Evolutionary conservation across 1,140 invertebrate species (phyloP).

Genomic region (Drosophila grimshawi): DNA sequence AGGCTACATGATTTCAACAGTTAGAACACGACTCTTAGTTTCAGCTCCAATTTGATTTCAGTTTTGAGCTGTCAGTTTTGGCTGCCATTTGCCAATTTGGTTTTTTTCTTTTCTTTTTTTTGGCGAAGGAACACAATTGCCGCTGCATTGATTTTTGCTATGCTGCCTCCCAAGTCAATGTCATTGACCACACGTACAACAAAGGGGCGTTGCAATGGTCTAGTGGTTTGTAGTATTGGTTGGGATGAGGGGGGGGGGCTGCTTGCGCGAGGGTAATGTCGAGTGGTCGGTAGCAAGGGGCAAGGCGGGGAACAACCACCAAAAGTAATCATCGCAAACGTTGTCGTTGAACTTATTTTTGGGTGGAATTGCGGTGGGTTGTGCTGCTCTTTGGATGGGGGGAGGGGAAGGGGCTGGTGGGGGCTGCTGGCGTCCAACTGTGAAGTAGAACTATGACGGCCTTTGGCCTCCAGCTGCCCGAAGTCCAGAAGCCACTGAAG

Average conservation of each 20-base stretch:
- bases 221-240: background rate
- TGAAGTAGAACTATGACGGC: constrained; percentile 74
- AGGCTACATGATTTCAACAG: too few relatives aligned
- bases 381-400: background rate
- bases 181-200: constrained; percentile 73
- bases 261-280: too few relatives aligned
- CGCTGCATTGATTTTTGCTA: constrained; percentile 69
- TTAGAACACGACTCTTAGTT: too few relatives aligned
- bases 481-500: constrained; percentile 12
- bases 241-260: background rate
- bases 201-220: constrained; percentile 62
- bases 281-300: background rate
- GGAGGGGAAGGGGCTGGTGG: background rate
- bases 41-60: too few relatives aligned
- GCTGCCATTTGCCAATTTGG: constrained; percentile 4
- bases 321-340: constrained; percentile 77
- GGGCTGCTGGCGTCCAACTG: constrained; percentile 61
- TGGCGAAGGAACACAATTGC: constrained; percentile 7
- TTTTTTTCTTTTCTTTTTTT: background rate
- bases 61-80: too few relatives aligned
- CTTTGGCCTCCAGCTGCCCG: constrained; percentile 53
- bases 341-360: constrained; percentile 40
- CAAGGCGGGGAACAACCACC: constrained; percentile 64
- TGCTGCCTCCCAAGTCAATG: constrained; percentile 53
- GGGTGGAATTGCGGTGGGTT: background rate